A percentile compares a stretch with the other conserved stretches of the same genome.
These are phyloP conservation scores for Leptopilina myrica DNA, from an alignment of 2,888 invertebrate genomes.

Conservation along the genomic window DNA sequence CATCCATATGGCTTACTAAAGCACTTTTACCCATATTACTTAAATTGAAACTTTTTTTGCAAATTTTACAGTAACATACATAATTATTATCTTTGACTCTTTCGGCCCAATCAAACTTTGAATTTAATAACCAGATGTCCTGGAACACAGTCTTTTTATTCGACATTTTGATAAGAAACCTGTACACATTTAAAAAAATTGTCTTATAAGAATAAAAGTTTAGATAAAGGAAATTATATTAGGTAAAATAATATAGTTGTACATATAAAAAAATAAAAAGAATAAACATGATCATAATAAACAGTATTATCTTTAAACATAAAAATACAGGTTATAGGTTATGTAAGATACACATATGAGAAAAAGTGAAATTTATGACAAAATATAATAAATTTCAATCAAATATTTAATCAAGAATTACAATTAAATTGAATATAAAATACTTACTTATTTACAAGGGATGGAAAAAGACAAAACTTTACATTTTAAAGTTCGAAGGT, in stretches of 20 bases:
- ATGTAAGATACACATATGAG: too few relatives aligned
- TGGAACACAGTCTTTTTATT: conserved; percentile 25
- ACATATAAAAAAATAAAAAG: too few relatives aligned
- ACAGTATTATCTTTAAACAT: too few relatives aligned
- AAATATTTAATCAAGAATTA: too few relatives aligned
- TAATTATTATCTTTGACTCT: not conserved
- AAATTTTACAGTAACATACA: conserved; percentile 3
- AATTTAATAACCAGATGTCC: conserved; percentile 1
- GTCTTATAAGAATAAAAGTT: not conserved
- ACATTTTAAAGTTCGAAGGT: too few relatives aligned
- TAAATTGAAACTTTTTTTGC: conserved; percentile 12
- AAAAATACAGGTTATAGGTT: too few relatives aligned
- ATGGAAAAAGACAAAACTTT: too few relatives aligned
- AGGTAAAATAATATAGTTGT: not conserved
- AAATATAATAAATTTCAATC: too few relatives aligned
- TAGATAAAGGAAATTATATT: not conserved
- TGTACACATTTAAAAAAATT: not conserved
- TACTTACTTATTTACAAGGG: too few relatives aligned
- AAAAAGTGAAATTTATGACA: too few relatives aligned
- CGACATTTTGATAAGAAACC: conserved; percentile 7
- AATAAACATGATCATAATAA: too few relatives aligned
- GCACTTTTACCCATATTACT: conserved; percentile 31
- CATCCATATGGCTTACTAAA: conserved; percentile 15
- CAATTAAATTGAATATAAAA: too few relatives aligned
- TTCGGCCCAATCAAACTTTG: conserved; percentile 18